Base-by-base conservation (phyloP, 2,113 vertebrate genomes). In the Pipa parva region DNA sequence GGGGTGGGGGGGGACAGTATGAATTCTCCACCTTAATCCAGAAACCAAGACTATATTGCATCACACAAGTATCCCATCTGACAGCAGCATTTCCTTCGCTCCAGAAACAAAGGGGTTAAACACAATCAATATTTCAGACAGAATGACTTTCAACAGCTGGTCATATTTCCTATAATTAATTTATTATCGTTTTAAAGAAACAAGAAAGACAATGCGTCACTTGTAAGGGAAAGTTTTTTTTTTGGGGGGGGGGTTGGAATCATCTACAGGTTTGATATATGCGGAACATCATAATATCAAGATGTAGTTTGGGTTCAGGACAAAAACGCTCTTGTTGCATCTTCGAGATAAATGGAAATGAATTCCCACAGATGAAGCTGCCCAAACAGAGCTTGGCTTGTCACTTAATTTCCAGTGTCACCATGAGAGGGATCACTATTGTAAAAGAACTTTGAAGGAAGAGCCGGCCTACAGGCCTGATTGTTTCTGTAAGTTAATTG, bases 401-500 rank as follows among this genome's bases (percentile, higher is more conserved):
- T 84, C 82, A 78, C 74, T 81, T 65, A 77, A 74, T 76, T 76
- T 79, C 76, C 64, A 76, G 73, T 76, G 75, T 75, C 79, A 76
- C 77, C 77, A 78, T 78, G 78, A 83, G 81, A 80, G 77, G 77
- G 80, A 83, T 80, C 81, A 80, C 78, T 78, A 81, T 77, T 85
- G 82, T 84, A 78, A 80, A 42, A 81, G 81, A 76, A 84, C 83
- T 85, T 85, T 86, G 81, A 87, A 85, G 83, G 83, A 83, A 83
- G 81, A 85, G 76, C 75, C 83, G 82, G 84, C 82, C 82, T 83
- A 79, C 79, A 82, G n/a, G 81, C 83, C 83, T 81, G 80, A 81
- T 87, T 85, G 84, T 84, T 85, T 86, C 84, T 84, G 78, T 80
- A 80, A 85, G 85, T 82, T 85, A 87, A 83, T 84, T 82, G 84